These are phyloP conservation scores for Onthophagus sagittarius DNA, from an alignment of 2,888 invertebrate species.

Conservation along the genomic window DNA sequence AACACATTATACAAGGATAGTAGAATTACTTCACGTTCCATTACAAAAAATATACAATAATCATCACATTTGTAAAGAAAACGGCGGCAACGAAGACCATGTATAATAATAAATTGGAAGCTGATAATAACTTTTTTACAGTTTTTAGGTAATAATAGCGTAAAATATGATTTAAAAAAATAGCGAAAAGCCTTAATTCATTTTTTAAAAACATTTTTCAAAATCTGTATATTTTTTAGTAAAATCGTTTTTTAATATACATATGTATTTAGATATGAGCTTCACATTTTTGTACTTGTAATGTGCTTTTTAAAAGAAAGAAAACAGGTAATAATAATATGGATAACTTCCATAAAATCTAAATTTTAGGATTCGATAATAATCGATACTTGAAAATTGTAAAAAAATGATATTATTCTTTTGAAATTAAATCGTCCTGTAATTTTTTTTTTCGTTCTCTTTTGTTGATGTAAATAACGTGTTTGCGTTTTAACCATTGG, in stretches of 20 bases:
- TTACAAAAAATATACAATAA: conserved; percentile 71
- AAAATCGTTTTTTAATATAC: conserved; percentile 22
- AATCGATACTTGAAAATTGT: not conserved
- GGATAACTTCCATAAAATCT: not conserved
- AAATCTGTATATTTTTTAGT: conserved; percentile 26
- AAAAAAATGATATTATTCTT: not conserved
- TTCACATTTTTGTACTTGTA: conserved; percentile 10
- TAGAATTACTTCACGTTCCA: conserved; percentile 84
- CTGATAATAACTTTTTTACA: conserved; percentile 10
- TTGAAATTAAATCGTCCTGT: too few relatives aligned
- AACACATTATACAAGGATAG: conserved; percentile 59
- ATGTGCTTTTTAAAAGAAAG: not conserved
- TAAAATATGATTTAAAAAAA: conserved; percentile 17
- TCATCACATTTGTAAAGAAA: conserved; percentile 43
- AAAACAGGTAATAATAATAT: not conserved
- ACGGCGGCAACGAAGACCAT: conserved; percentile 32
- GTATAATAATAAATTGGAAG: conserved; percentile 9
- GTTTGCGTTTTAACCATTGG: not conserved
- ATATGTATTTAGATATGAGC: conserved; percentile 14
- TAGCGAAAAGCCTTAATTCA: conserved; percentile 22
- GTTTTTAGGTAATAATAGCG: conserved; percentile 16
- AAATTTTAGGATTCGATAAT: not conserved
- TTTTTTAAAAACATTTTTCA: conserved; percentile 16
- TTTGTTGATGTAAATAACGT: not conserved
- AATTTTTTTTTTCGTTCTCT: too few relatives aligned